phyloP scores from a whole-genome alignment of 1,140 invertebrate species.

The Drosophila navojoa region DNA sequence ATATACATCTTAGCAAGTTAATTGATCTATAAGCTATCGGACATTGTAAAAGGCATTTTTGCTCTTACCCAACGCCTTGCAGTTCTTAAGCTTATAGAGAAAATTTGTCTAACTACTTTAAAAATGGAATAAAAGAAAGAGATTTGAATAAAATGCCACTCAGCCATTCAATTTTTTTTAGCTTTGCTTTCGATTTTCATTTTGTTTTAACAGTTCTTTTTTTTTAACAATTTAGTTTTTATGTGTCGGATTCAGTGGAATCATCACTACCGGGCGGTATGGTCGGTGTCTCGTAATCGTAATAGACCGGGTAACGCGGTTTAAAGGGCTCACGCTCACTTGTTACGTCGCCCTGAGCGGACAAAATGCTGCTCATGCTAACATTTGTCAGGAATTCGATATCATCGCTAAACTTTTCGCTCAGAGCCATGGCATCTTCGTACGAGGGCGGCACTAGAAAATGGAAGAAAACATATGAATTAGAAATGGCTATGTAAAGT shows the following conservation, averaged over 20 bases:
- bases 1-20: too few relatives aligned
- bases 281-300: constrained; percentile 83
- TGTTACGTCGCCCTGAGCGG: constrained; percentile 70
- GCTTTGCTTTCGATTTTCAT: constrained; percentile 39
- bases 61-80: constrained; percentile 3
- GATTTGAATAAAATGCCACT: constrained; percentile 69
- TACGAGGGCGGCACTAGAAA: constrained; percentile 78
- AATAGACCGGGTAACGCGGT: constrained; percentile 83
- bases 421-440: constrained; percentile 82
- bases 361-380: constrained; percentile 81
- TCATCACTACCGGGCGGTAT: constrained; percentile 84
- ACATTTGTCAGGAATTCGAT: constrained; percentile 77
- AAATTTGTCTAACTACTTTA: constrained; percentile 57
- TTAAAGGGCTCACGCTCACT: constrained; percentile 80
- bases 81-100: constrained; percentile 30
- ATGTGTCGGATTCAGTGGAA: constrained; percentile 81
- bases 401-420: constrained; percentile 82
- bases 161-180: constrained; percentile 66
- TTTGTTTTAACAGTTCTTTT: constrained; percentile 18
- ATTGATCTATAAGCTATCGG: constrained; percentile 12
- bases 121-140: constrained; percentile 57
- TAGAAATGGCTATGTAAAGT: background rate
- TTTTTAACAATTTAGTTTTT: constrained; percentile 51
- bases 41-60: background rate
- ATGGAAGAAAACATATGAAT: too few relatives aligned